Base-by-base conservation (phyloP, 2,888 invertebrate species). In the Melitaea athalia region DNA sequence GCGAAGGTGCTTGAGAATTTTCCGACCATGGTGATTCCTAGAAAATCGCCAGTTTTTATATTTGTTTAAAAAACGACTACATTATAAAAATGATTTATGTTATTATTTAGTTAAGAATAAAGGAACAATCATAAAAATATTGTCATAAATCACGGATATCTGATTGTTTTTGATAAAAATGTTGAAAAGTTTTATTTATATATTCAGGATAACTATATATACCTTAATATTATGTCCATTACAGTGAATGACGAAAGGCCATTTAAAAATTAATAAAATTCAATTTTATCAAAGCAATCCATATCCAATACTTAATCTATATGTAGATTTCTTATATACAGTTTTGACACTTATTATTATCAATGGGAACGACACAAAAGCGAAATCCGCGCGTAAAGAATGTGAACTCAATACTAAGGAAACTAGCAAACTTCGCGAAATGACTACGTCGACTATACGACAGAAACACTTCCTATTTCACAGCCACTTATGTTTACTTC, bases 11-110 rank as follows among this genome's bases (percentile, higher is more conserved):
- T 79, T 69, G 83, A 81, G 76, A 89, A 77, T 77, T 87, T 86
- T 77, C 81, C 82, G 75, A 85, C 82, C 92, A 92, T 91, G 79
- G 81, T 84, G 49, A 64, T 67, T 70, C 76, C 81, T 82, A 76
- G 47, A 76, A 78, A 59, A 42, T 47, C 0, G 2, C 10, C 0
- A 62, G 14, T 49, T 42, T 61, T 49, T 45, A 57, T 15, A 49
- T 57, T 17, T 50, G 38, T 57, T 57, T 33, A n/a, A n/a, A 55
- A 45, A 31, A 33, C 14, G 14, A 55, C 14, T 33, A n/a, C 12
- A 33, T 14, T 24, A 14, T n/a, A 14, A 12, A 12, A 11, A 53
- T 31, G 0, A 3, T 33, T 55, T 31, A 14, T 33, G n/a, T 33
- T 55, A 55, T 33, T 14, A 5, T 33, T 53, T n/a, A 6, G 14